Conservation (phyloP, 2,797 vertebrate species). For the Enteromius thamalakanensis region DNA sequence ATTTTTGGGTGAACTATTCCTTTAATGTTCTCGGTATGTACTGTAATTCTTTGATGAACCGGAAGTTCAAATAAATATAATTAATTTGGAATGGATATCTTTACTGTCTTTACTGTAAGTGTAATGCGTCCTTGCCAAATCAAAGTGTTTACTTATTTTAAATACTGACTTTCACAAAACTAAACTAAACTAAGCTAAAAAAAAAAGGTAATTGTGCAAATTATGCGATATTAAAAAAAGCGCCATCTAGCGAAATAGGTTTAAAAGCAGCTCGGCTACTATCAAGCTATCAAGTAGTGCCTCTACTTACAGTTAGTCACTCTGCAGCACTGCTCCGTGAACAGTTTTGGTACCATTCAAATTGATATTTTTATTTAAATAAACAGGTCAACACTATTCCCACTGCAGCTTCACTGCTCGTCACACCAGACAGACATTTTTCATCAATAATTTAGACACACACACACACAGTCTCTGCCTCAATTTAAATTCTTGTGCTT, state of each 20-base stretch:
- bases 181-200: too few species aligned
- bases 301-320: not conserved
- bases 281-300: not conserved
- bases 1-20: too few species aligned
- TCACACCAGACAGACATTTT: slow-evolving; percentile 9
- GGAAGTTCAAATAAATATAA: not conserved
- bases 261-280: not conserved
- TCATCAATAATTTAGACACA: slow-evolving; percentile 16
- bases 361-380: slow-evolving; percentile 12
- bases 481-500: slow-evolving; percentile 15
- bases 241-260: not conserved
- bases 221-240: not conserved
- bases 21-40: not conserved
- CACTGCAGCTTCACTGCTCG: not conserved
- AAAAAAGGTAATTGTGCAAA: not conserved
- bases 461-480: not conserved
- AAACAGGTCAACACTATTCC: not conserved
- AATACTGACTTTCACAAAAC: too few species aligned
- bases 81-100: not conserved
- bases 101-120: not conserved
- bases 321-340: not conserved
- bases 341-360: not conserved
- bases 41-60: not conserved
- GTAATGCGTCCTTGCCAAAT: too few species aligned
- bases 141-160: too few species aligned